phyloP scores from a whole-genome alignment of 2,888 invertebrate genomes.

The Caenorhabditis becei region DNA sequence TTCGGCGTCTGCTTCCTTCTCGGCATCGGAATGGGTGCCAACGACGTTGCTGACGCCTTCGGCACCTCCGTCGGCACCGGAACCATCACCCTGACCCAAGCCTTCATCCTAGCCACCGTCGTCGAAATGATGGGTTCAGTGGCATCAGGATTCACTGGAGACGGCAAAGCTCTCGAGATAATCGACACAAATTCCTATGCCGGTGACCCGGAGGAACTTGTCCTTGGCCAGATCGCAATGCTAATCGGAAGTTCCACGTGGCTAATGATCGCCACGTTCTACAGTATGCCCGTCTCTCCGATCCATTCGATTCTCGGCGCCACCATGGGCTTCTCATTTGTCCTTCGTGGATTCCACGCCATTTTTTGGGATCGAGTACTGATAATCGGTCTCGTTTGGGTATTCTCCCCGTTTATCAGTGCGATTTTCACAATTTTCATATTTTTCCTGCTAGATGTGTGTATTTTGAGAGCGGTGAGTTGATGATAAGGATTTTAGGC shows the following conservation, averaged over 20 bases:
- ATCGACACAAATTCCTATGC: conserved; percentile 91
- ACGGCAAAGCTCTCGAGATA: conserved; percentile 84
- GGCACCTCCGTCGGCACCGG: conserved; percentile 85
- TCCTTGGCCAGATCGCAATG: conserved; percentile 93
- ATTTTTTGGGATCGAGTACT: conserved; percentile 86
- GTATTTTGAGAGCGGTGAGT: conserved; percentile 84
- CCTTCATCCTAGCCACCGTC: conserved; percentile 94
- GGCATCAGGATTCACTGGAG: conserved; percentile 88
- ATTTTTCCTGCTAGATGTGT: conserved; percentile 72
- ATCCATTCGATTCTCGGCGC: conserved; percentile 98
- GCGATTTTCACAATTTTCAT: conserved; percentile 88
- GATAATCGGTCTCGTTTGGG: conserved; percentile 87
- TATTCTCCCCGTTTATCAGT: conserved; percentile 93
- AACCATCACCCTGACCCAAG: conserved; percentile 88
- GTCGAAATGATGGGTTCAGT: conserved; percentile 97
- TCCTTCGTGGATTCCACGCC: conserved; percentile 90
- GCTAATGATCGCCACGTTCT: conserved; percentile 93
- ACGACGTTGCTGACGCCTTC: conserved; percentile 98
- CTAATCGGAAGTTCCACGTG: conserved; percentile 89
- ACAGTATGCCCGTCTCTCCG: conserved; percentile 96
- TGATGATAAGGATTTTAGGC: not conserved
- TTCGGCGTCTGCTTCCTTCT: conserved; percentile 58
- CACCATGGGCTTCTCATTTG: conserved; percentile 95
- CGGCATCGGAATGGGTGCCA: conserved; percentile 91
- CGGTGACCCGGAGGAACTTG: conserved; percentile 88